Evolutionary conservation across 2,797 vertebrate genomes (phyloP).

Genomic region (Micropoecilia bifurca): DNA sequence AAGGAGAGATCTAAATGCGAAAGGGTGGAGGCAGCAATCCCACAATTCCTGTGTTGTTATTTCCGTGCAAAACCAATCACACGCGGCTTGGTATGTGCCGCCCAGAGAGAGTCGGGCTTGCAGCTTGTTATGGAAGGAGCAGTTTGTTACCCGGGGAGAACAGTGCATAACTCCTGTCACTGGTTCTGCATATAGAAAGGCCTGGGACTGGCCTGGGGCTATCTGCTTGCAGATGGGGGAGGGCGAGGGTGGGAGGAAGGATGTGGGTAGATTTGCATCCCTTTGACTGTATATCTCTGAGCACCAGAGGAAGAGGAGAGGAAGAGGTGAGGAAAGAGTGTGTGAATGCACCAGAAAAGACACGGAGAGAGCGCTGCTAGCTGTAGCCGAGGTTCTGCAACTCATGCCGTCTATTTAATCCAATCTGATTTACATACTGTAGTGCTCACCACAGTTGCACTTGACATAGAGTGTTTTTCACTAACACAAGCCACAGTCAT

Average conservation of each 20-base stretch:
- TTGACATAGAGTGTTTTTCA: conserved; percentile 77
- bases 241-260: conserved; percentile 58
- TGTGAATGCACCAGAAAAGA: conserved; percentile 50
- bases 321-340: conserved; percentile 40
- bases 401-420: conserved; percentile 67
- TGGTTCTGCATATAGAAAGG: conserved; percentile 80
- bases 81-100: conserved; percentile 57
- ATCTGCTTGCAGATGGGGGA: conserved; percentile 77
- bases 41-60: conserved; percentile 66
- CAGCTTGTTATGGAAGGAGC: conserved; percentile 77
- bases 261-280: conserved; percentile 79
- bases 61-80: conserved; percentile 71
- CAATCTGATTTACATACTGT: conserved; percentile 75
- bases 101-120: conserved; percentile 57
- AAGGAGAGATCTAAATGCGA: conserved; percentile 44
- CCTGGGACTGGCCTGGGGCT: conserved; percentile 76
- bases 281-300: conserved; percentile 78
- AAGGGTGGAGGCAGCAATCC: conserved; percentile 52
- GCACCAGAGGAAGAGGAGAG: conserved; percentile 63
- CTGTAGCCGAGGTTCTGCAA: conserved; percentile 45
- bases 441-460: conserved; percentile 74
- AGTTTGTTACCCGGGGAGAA: conserved; percentile 66
- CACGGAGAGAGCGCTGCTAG: conserved; percentile 40
- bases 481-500: conserved; percentile 58
- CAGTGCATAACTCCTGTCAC: conserved; percentile 78